These are phyloP conservation scores for Pachypsylla venusta DNA, from an alignment of 1,140 invertebrate species.

Conservation along the genomic window DNA sequence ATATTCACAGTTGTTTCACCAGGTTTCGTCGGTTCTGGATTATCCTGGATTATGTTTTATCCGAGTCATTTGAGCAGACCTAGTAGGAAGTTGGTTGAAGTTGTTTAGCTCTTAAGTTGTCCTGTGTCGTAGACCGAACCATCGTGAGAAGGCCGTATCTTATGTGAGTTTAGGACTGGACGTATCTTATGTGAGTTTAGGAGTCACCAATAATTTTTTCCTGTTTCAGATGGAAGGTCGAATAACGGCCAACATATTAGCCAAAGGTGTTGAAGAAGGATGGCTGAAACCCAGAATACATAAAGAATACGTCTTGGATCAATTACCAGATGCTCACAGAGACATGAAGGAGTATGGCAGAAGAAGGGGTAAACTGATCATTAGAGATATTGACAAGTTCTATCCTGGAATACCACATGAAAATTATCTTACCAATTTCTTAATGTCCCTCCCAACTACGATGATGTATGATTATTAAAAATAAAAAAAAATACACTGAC, in stretches of 20 bases:
- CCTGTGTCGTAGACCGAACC: too few relatives aligned
- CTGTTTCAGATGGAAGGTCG: slow-evolving; percentile 32
- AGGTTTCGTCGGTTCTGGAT: too few relatives aligned
- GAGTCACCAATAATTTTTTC: too few relatives aligned
- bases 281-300: slow-evolving; percentile 36
- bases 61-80: too few relatives aligned
- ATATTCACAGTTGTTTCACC: too few relatives aligned
- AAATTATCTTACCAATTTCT: neutral
- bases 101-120: too few relatives aligned
- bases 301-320: slow-evolving; percentile 32
- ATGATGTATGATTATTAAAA: neutral
- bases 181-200: too few relatives aligned
- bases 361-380: slow-evolving; percentile 29
- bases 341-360: slow-evolving; percentile 27
- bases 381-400: slow-evolving; percentile 12
- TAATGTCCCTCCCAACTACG: neutral
- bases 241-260: slow-evolving; percentile 29
- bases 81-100: too few relatives aligned
- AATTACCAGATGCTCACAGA: slow-evolving; percentile 30
- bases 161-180: too few relatives aligned
- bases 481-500: too few relatives aligned
- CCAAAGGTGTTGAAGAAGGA: slow-evolving; percentile 31
- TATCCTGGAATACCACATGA: neutral
- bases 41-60: too few relatives aligned
- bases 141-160: too few relatives aligned